Conservation (phyloP, 2,797 vertebrate genomes). For the Gambusia yucatana region DNA sequence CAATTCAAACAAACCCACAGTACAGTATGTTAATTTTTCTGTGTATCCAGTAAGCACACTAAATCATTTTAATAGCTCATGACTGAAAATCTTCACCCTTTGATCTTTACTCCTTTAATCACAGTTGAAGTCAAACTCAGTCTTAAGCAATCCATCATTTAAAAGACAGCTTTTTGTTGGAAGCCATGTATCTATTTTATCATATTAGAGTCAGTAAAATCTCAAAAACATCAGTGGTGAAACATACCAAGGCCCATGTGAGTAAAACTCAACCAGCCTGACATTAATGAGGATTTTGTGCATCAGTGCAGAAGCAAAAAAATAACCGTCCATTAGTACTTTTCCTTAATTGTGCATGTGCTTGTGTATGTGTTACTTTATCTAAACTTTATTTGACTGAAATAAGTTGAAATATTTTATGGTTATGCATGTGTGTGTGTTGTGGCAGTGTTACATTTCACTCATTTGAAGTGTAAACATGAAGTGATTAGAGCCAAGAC, state of each 20-base stretch:
- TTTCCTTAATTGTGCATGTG: neutral
- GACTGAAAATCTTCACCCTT: constrained; percentile 30
- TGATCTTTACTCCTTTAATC: constrained; percentile 46
- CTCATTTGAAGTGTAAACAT: constrained; percentile 75
- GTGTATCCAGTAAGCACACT: neutral
- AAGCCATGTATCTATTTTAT: constrained; percentile 53
- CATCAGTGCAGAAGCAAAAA: constrained; percentile 5
- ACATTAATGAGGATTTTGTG: constrained; percentile 47
- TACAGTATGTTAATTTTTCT: neutral
- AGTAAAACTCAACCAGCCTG: constrained; percentile 47
- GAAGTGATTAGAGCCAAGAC: constrained; percentile 70
- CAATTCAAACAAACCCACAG: neutral
- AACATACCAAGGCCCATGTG: constrained; percentile 50
- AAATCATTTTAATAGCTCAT: constrained; percentile 10
- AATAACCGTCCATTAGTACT: neutral
- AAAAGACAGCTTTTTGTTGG: constrained; percentile 41
- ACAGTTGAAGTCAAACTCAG: constrained; percentile 26
- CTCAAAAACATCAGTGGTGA: constrained; percentile 58
- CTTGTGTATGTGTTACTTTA: neutral
- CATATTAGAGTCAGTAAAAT: constrained; percentile 57
- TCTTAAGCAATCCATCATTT: constrained; percentile 27
- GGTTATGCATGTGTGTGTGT: neutral
- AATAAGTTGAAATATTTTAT: constrained; percentile 38
- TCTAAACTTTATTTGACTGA: constrained; percentile 48
- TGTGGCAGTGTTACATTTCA: constrained; percentile 45